phyloP scores from a whole-genome alignment of 2,797 vertebrate species.

The Bradypus variegatus region DNA sequence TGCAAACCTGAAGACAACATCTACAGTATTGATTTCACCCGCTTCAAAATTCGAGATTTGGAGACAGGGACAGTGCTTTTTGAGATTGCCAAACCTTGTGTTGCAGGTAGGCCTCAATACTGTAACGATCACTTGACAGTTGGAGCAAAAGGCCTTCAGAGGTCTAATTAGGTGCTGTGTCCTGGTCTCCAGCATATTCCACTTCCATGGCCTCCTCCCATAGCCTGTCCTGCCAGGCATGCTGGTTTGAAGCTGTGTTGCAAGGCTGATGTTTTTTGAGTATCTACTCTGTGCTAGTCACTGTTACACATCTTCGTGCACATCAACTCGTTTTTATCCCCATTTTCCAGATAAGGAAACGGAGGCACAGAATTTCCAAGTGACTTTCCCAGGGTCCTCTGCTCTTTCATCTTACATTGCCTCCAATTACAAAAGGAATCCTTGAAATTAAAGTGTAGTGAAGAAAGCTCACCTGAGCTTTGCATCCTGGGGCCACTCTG shows the following conservation, averaged over 20 bases:
- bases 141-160: background rate
- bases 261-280: background rate
- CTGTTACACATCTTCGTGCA: background rate
- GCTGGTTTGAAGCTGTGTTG: background rate
- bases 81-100: conserved; percentile 97
- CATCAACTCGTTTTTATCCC: background rate
- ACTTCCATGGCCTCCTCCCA: rapidly evolving
- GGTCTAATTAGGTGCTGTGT: background rate
- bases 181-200: background rate
- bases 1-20: conserved; percentile 96
- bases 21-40: conserved; percentile 95
- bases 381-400: background rate
- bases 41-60: conserved; percentile 97
- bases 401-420: background rate
- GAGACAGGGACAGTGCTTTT: conserved; percentile 95
- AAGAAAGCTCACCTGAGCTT: background rate
- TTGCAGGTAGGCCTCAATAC: conserved; percentile 74
- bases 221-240: background rate
- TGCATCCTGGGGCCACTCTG: background rate
- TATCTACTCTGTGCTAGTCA: background rate
- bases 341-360: background rate
- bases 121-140: background rate
- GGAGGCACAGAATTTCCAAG: background rate
- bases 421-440: background rate
- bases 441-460: conserved; percentile 4